A percentile compares a stretch with the other conserved stretches of the same genome.
phyloP scores from a whole-genome alignment of 2,113 vertebrate genomes.

The Junco hyemalis region DNA sequence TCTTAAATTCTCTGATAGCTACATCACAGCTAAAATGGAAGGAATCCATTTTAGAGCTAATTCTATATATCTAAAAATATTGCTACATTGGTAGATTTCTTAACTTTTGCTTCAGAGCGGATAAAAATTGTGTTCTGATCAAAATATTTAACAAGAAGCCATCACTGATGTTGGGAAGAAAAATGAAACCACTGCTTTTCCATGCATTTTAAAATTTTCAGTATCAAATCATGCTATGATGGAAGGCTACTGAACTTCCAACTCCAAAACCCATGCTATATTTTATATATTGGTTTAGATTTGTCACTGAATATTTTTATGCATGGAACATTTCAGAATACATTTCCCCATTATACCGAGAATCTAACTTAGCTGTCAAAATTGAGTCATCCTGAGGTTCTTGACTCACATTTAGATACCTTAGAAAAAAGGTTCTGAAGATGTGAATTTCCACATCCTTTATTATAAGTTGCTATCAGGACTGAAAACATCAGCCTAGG shows the following conservation, averaged over 20 bases:
- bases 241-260: not conserved
- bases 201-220: not conserved
- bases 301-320: not conserved
- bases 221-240: not conserved
- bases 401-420: not conserved
- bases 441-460: not conserved
- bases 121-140: not conserved
- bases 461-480: not conserved
- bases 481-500: not conserved
- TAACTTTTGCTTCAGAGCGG: not conserved
- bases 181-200: not conserved
- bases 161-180: not conserved
- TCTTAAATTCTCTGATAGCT: not conserved
- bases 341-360: not conserved
- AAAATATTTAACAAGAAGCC: not conserved
- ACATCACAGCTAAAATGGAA: not conserved
- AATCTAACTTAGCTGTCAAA: not conserved
- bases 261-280: not conserved
- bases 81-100: not conserved
- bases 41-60: not conserved
- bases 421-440: not conserved
- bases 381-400: not conserved
- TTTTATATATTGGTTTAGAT: not conserved
- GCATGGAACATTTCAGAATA: not conserved
- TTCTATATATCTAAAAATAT: not conserved